A percentile compares a stretch with the other conserved stretches of the same genome.
Conservation (phyloP, 2,888 invertebrate genomes). For the Lasioglossum pauxillum region DNA sequence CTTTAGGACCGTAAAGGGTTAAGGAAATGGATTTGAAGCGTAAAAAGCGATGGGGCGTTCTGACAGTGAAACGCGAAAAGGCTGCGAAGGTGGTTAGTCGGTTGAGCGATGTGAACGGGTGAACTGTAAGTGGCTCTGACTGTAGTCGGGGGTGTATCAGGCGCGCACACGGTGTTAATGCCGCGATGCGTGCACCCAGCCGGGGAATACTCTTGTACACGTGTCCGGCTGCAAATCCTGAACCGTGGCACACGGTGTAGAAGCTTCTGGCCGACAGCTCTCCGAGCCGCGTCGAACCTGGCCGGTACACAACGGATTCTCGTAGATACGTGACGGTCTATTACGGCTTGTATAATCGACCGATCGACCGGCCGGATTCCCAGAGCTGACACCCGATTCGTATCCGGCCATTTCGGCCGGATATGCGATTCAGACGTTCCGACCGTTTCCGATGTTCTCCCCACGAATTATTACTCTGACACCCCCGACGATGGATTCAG, state of each 20-base stretch:
- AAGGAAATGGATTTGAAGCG: background rate
- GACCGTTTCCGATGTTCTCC: constrained; percentile 54
- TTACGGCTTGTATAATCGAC: constrained; percentile 66
- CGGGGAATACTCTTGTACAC: constrained; percentile 41
- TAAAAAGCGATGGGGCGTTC: background rate
- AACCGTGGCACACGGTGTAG: constrained; percentile 45
- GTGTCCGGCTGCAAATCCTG: constrained; percentile 63
- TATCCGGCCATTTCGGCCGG: constrained; percentile 62
- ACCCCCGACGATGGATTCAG: constrained; percentile 16
- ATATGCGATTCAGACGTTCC: constrained; percentile 59
- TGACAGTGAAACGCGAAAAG: background rate
- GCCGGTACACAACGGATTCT: constrained; percentile 61
- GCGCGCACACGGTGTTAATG: constrained; percentile 21
- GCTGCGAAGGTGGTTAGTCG: background rate
- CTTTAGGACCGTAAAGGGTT: background rate
- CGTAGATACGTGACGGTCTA: constrained; percentile 60
- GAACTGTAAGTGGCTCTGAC: background rate
- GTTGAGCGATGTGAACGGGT: background rate
- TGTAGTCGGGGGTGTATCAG: background rate
- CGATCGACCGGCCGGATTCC: constrained; percentile 58
- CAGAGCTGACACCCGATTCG: constrained; percentile 63
- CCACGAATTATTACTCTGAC: constrained; percentile 44
- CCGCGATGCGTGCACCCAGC: constrained; percentile 22
- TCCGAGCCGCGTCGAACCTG: constrained; percentile 55
- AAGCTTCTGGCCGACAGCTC: constrained; percentile 58